phyloP scores from a whole-genome alignment of 2,797 vertebrate species.

The Decapterus maruadsi region DNA sequence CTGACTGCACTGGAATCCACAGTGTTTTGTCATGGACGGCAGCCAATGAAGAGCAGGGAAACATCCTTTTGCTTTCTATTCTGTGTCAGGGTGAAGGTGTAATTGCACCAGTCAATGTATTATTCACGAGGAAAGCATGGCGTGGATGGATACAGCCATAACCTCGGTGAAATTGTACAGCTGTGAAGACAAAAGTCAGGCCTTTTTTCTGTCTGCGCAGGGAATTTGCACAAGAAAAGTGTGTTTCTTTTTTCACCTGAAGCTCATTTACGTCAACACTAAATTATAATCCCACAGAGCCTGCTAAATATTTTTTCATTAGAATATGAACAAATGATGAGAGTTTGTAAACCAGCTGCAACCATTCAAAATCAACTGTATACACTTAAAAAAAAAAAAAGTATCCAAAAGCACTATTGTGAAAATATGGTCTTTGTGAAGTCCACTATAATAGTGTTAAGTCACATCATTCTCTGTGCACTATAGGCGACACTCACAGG shows the following conservation, averaged over 20 bases:
- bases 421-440: not conserved
- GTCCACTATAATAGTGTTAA: not conserved
- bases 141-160: constrained; percentile 44
- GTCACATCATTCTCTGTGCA: not conserved
- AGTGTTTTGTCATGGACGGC: constrained; percentile 51
- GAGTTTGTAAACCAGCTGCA: constrained; percentile 3
- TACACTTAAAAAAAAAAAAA: not conserved
- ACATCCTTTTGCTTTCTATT: constrained; percentile 72
- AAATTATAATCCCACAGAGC: constrained; percentile 13
- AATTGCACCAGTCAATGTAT: constrained; percentile 72
- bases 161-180: constrained; percentile 42
- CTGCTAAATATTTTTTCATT: not conserved
- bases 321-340: not conserved
- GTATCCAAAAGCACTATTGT: not conserved
- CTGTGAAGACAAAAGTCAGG: constrained; percentile 33
- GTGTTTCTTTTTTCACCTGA: constrained; percentile 21
- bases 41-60: constrained; percentile 58
- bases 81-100: constrained; percentile 69
- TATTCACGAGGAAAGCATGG: constrained; percentile 69
- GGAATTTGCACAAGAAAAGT: constrained; percentile 23
- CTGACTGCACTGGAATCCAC: constrained; percentile 26
- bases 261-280: constrained; percentile 14
- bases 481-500: not conserved
- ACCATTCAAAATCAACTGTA: not conserved
- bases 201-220: constrained; percentile 23